Evolutionary conservation across 2,113 vertebrate species (phyloP), one percentile per base, ranked within the genome.

Genomic region (Antechinus flavipes): DNA sequence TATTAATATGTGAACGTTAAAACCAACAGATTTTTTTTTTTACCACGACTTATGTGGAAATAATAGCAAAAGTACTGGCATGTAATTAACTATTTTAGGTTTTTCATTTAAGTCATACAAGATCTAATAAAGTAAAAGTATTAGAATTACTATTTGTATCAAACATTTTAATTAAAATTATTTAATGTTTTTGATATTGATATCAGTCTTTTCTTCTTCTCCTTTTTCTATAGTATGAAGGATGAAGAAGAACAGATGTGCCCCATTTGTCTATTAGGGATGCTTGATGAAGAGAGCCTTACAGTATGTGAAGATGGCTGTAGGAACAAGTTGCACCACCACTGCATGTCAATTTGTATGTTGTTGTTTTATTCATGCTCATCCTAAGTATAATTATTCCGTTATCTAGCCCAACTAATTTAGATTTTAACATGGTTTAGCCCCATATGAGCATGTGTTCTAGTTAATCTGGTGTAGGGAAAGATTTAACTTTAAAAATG

Each of bases 281-380:
- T 99, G 99, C 98, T 99, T 96, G 99, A 99, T 89, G 99, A 99
- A 96, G 99, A 99, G 91, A 99, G 99, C 58, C 98, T 99, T n/a
- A 99, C 99, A 0, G 99, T 99, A 96, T 99, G 99, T 98, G 99
- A 99, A 97, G 99, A 99, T 35, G 99, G 99, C 97, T 99, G 99
- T 98, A 98, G 99, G 95, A 99, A 99, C 97, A 99, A 99, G 97
- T 98, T 99, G 93, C 99, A 99, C 97, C 99, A 99, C 96, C 99
- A 99, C 97, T 99, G 99, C 99, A 99, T 99, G 99, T 99, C 99
- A 54, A 99, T 99, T 96, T 99, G 99, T 99, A 99, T 6, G 99
- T 99, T 97, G 42, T 94, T 42, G 19, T 54, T n/a, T 93, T 91
- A 56, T 4, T 91, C 49, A 89, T 24, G 0, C 47, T 42, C 54